Conservation (phyloP, 1,140 invertebrate genomes). For the Cyrtorhinus lividipennis region DNA sequence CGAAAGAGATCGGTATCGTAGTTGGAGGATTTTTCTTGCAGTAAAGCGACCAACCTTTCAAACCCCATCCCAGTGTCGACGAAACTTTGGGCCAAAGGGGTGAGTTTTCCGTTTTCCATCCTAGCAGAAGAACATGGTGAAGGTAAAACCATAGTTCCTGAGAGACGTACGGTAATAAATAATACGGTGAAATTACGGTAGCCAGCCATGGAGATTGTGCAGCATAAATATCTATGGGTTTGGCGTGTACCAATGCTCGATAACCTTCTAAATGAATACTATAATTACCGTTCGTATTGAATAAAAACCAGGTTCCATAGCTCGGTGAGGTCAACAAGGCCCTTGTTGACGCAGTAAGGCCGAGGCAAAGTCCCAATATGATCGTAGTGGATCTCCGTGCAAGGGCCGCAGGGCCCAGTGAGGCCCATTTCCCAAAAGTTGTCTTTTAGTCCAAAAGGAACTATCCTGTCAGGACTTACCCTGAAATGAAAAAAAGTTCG, state of each 20-base stretch:
- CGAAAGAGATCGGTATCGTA: conserved; percentile 86
- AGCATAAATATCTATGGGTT: no score
- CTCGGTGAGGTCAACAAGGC: conserved; percentile 57
- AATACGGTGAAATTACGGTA: no score
- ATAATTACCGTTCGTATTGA: conserved; percentile 61
- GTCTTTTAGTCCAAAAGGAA: conserved; percentile 64
- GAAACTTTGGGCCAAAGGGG: conserved; percentile 45
- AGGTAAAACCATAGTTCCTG: no score
- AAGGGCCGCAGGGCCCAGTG: conserved; percentile 82
- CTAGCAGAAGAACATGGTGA: no score
- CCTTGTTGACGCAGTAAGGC: conserved; percentile 46
- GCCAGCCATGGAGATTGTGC: no score
- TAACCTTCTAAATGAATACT: no score
- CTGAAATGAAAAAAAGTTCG: conserved; percentile 37
- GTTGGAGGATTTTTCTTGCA: conserved; percentile 66
- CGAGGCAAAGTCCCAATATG: conserved; percentile 34
- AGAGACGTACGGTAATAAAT: no score
- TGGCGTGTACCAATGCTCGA: no score
- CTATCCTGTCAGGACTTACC: conserved; percentile 48
- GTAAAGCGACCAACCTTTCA: conserved; percentile 61
- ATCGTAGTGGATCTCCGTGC: conserved; percentile 86
- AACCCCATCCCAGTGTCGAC: conserved; percentile 89
- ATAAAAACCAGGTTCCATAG: conserved; percentile 92
- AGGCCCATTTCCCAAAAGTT: conserved; percentile 98
- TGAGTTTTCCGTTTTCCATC: conserved; percentile 42